Percentiles rank a stretch among this genome's conserved stretches.
phyloP scores from a whole-genome alignment of 2,113 vertebrate genomes.

The Calidris pygmaea region DNA sequence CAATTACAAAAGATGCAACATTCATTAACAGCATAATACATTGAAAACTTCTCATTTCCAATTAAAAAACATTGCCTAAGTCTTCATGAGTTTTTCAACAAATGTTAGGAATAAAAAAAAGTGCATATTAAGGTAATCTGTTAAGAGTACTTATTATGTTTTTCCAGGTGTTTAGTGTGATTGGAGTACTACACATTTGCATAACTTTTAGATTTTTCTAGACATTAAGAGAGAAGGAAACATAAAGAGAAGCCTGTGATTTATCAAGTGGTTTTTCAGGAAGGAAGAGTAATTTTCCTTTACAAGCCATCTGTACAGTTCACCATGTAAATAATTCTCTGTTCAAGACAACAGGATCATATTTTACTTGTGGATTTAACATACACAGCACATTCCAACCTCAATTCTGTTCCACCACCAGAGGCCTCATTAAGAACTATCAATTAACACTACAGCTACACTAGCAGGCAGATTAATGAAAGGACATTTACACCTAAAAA shows the following conservation, averaged over 20 bases:
- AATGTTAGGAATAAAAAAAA: conserved; percentile 4
- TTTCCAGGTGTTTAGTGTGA: conserved; percentile 67
- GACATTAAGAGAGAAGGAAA: conserved; percentile 35
- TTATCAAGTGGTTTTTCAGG: conserved; percentile 68
- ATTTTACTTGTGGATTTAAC: conserved; percentile 33
- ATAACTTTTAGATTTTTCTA: conserved; percentile 64
- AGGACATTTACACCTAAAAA: background rate
- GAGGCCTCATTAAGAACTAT: conserved; percentile 33
- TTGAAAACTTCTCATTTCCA: background rate
- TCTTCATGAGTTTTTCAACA: conserved; percentile 45
- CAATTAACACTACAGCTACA: conserved; percentile 40
- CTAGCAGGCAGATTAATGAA: background rate
- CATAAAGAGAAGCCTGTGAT: conserved; percentile 53
- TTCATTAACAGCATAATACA: background rate
- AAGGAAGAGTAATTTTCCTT: conserved; percentile 64
- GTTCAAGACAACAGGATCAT: conserved; percentile 37
- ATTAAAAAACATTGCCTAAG: conserved; percentile 9
- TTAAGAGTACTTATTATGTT: conserved; percentile 59
- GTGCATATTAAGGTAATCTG: conserved; percentile 41
- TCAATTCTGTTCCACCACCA: conserved; percentile 3
- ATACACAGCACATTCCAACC: background rate
- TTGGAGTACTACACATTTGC: conserved; percentile 65
- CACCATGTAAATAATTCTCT: conserved; percentile 37
- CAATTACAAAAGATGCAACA: background rate
- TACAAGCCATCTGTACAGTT: conserved; percentile 59